Percentiles rank a stretch among this genome's conserved stretches.
These are phyloP conservation scores for Nyctereutes procyonoides DNA, from an alignment of 2,113 vertebrate species.

Conservation along the genomic window DNA sequence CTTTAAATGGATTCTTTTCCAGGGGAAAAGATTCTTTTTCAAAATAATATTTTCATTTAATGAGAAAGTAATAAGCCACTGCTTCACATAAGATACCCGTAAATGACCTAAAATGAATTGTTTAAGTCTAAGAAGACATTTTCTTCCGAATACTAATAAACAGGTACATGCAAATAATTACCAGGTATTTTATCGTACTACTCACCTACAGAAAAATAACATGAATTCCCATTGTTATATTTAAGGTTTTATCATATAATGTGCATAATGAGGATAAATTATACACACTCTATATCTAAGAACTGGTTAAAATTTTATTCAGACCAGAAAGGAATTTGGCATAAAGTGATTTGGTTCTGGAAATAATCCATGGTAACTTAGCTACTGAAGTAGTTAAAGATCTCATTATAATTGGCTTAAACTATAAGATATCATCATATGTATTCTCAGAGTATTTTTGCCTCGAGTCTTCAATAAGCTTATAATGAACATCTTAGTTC, in stretches of 20 bases:
- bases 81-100: neutral
- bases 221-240: constrained; percentile 29
- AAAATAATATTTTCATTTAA: constrained; percentile 49
- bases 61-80: constrained; percentile 27
- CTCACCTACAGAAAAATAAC: constrained; percentile 36
- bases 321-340: neutral
- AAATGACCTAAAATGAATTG: constrained; percentile 39
- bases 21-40: neutral
- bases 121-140: constrained; percentile 50
- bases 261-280: constrained; percentile 45
- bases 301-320: constrained; percentile 26
- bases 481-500: neutral
- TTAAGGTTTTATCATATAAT: constrained; percentile 33
- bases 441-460: neutral
- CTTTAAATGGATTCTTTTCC: constrained; percentile 39
- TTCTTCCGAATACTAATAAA: constrained; percentile 51
- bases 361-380: constrained; percentile 3
- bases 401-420: constrained; percentile 36
- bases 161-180: constrained; percentile 7
- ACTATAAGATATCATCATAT: constrained; percentile 28
- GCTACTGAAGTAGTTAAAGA: constrained; percentile 34
- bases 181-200: constrained; percentile 31
- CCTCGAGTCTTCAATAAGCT: neutral
- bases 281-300: neutral
- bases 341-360: constrained; percentile 10